phyloP scores from a whole-genome alignment of 2,888 invertebrate genomes.

The Nephrotoma appendiculata region DNA sequence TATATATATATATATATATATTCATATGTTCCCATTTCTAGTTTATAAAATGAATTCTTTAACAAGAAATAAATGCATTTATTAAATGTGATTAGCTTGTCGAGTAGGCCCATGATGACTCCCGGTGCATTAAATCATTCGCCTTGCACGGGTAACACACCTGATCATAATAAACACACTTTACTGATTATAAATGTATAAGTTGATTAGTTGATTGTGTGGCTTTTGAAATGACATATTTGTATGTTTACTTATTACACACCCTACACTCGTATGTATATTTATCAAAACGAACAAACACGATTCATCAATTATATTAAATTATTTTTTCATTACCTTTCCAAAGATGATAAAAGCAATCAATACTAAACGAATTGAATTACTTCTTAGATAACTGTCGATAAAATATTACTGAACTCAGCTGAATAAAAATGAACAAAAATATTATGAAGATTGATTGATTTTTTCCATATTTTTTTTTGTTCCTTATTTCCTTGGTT shows the following conservation, averaged over 20 bases:
- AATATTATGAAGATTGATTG: not conserved
- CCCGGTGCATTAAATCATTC: too few species aligned
- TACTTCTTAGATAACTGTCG: not conserved
- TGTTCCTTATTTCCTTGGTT: not conserved
- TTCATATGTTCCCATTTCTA: too few species aligned
- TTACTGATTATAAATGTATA: not conserved
- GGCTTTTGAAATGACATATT: not conserved
- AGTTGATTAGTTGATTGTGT: not conserved
- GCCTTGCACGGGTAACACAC: not conserved
- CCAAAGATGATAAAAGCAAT: not conserved
- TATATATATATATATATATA: too few species aligned
- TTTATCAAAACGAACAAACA: not conserved
- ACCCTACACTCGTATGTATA: not conserved
- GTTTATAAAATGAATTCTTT: too few species aligned
- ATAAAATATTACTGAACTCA: not conserved
- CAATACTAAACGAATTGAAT: not conserved
- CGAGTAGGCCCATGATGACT: too few species aligned
- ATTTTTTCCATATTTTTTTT: not conserved
- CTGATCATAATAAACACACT: not conserved
- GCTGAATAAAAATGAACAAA: not conserved
- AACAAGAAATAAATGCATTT: too few species aligned
- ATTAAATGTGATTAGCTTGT: too few species aligned
- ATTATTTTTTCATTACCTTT: not conserved
- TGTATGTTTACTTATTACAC: too few species aligned
- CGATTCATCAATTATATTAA: not conserved